A percentile compares a stretch with the other conserved stretches of the same genome.
Conservation (phyloP, 2,113 vertebrate species). For the Ovibos moschatus region DNA sequence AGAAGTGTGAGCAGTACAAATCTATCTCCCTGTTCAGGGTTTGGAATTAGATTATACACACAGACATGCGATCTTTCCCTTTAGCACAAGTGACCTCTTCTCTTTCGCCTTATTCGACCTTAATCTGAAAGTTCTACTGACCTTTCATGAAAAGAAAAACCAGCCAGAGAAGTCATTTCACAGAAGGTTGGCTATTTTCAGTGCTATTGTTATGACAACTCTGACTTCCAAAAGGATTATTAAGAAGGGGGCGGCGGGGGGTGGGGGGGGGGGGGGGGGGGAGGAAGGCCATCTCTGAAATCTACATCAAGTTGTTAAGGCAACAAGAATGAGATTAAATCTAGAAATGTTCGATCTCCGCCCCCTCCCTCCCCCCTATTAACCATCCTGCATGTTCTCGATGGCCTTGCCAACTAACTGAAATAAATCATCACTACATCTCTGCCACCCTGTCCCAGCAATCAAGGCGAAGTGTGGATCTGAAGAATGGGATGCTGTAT, state of each 20-base stretch:
- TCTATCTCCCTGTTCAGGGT: neutral
- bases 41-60: neutral
- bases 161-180: neutral
- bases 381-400: neutral
- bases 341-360: neutral
- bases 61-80: neutral
- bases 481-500: neutral
- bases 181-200: neutral
- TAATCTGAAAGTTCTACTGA: neutral
- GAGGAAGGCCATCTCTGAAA: neutral
- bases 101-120: neutral
- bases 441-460: neutral
- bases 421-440: neutral
- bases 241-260: neutral
- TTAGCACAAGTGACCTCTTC: neutral
- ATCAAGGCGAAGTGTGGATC: neutral
- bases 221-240: slow-evolving; percentile 10
- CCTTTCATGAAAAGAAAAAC: neutral
- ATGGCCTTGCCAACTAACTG: neutral
- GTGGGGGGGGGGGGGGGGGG: accelerated
- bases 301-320: slow-evolving; percentile 45
- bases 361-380: neutral
- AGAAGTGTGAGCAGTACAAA: neutral
- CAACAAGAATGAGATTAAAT: slow-evolving; percentile 46
- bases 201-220: neutral